phyloP scores from a whole-genome alignment of 2,888 invertebrate species.

The Frankliniella intonsa region DNA sequence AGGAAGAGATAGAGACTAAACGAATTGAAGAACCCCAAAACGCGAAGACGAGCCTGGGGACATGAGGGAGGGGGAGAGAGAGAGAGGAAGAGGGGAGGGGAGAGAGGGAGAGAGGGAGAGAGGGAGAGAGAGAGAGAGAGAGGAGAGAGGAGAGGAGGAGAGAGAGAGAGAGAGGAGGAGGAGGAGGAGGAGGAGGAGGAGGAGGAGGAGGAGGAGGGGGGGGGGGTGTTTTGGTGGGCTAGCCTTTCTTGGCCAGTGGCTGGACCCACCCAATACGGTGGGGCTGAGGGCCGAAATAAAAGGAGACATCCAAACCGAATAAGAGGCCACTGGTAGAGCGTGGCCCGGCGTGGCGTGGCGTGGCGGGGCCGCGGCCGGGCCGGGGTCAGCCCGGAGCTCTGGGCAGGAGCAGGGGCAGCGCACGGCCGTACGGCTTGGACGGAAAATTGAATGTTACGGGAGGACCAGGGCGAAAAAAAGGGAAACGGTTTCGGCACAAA shows the following conservation, averaged over 20 bases:
- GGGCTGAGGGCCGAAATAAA: not conserved
- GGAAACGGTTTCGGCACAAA: too few species aligned
- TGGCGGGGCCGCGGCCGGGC: too few species aligned
- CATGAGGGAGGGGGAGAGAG: not conserved
- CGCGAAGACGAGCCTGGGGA: not conserved
- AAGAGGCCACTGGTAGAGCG: not conserved
- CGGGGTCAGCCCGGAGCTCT: too few species aligned
- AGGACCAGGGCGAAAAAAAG: too few species aligned
- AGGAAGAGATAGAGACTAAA: not conserved
- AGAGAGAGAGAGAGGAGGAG: too few species aligned
- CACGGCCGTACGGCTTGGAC: too few species aligned
- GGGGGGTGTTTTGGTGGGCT: too few species aligned
- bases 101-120: not conserved
- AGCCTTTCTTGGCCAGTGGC: too few species aligned
- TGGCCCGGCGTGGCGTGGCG: too few species aligned
- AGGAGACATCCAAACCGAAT: not conserved
- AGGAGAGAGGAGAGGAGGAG: not conserved
- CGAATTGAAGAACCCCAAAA: not conserved
- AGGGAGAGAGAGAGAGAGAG: not conserved
- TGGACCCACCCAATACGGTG: not conserved
- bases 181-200: not conserved
- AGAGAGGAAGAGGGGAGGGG: not conserved
- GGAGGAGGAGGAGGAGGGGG: too few species aligned
- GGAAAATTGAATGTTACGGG: too few species aligned
- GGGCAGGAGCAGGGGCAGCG: too few species aligned